These are phyloP conservation scores for Sitophilus oryzae DNA, from an alignment of 1,140 invertebrate genomes.

Conservation along the genomic window DNA sequence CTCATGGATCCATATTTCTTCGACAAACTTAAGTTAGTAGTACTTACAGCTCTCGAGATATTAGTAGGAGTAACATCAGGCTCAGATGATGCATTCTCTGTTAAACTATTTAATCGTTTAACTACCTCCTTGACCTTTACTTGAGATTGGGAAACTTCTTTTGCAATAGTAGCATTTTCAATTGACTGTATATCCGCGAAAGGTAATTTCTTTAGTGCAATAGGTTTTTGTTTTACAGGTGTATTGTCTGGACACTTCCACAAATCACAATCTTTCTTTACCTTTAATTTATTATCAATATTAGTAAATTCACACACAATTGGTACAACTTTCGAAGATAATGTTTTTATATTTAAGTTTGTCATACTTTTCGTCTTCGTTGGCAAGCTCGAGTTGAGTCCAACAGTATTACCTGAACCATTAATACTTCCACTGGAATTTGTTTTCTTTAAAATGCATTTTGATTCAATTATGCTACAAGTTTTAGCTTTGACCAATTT, in stretches of 20 bases:
- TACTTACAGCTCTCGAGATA: constrained; percentile 28
- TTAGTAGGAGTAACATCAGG: not conserved
- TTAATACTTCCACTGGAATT: constrained; percentile 1
- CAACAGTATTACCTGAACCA: not conserved
- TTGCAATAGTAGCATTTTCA: not conserved
- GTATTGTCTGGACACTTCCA: not conserved
- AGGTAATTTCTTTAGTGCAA: not conserved
- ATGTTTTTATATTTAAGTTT: constrained; percentile 8
- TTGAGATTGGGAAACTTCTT: constrained; percentile 4
- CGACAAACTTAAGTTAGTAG: constrained; percentile 25
- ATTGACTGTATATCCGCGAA: not conserved
- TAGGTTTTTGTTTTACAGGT: not conserved
- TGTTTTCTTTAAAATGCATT: constrained; percentile 53
- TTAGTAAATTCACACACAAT: not conserved
- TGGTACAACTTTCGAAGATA: not conserved
- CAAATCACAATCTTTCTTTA: not conserved
- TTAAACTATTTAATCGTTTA: constrained; percentile 32
- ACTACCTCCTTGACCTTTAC: constrained; percentile 35
- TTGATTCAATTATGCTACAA: constrained; percentile 57
- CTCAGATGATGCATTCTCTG: constrained; percentile 11
- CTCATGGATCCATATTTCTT: constrained; percentile 26
- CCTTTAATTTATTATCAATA: not conserved
- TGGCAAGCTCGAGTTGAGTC: not conserved
- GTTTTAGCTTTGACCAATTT: constrained; percentile 57
- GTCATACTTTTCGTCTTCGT: constrained; percentile 31